Conservation (phyloP, 30 jellyfish, hydroid and myxozoan species). For the Turritopsis rubra region DNA sequence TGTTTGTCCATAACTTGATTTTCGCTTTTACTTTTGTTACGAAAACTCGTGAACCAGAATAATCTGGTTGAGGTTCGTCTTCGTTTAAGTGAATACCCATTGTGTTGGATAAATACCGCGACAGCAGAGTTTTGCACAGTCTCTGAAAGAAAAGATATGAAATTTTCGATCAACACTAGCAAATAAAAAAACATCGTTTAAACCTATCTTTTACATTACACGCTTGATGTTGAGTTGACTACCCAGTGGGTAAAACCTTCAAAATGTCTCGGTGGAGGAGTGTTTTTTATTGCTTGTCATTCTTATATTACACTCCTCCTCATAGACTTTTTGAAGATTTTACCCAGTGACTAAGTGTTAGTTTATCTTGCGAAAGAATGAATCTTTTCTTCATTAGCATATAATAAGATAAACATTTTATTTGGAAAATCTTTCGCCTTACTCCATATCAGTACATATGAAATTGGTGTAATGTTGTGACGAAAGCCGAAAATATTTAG, state of each 20-base stretch:
- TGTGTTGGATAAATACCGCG: not conserved
- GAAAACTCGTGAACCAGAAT: not conserved
- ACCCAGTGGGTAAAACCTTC: no score
- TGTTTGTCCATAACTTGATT: not conserved
- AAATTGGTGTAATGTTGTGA: not conserved
- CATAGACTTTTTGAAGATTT: no score
- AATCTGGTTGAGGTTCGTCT: not conserved
- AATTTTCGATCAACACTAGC: not conserved
- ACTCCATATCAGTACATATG: no score
- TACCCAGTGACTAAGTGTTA: no score
- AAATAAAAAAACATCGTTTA: not conserved
- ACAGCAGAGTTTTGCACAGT: slow-evolving; percentile 3
- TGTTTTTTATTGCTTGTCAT: no score
- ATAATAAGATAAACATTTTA: no score
- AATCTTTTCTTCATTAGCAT: no score
- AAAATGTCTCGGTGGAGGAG: no score
- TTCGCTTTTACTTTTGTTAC: slow-evolving; percentile 2
- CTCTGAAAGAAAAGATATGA: not conserved
- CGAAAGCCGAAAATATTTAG: not conserved
- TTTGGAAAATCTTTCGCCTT: no score
- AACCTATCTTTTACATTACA: not conserved
- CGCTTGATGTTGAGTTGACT: no score
- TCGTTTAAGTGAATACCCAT: not conserved
- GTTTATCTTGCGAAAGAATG: no score
- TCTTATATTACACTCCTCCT: no score